Conservation (phyloP, 30 jellyfish, hydroid and myxozoan genomes). For the Euphysa ruthae region DNA sequence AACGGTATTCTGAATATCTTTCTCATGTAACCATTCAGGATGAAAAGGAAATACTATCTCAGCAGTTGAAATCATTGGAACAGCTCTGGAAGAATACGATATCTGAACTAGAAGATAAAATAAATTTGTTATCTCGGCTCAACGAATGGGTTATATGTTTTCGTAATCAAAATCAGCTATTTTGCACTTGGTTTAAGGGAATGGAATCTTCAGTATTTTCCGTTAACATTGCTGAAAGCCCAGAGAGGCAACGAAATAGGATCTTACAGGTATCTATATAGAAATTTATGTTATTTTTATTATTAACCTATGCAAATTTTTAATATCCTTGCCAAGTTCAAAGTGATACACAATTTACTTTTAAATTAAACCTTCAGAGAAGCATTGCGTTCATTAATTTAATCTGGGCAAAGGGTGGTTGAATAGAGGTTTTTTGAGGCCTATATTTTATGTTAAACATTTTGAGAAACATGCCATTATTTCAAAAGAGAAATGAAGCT, state of each 20-base stretch:
- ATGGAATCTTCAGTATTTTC: conserved; percentile 10
- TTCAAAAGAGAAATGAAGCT: too few relatives aligned
- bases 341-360: not conserved
- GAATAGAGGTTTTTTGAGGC: too few relatives aligned
- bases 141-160: not conserved
- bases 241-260: conserved; percentile 26
- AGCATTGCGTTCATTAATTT: too few relatives aligned
- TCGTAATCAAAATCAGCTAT: not conserved
- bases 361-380: not conserved
- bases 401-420: too few relatives aligned
- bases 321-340: too few relatives aligned
- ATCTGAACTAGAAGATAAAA: not conserved
- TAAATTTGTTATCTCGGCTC: not conserved
- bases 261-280: conserved; percentile 9
- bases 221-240: not conserved
- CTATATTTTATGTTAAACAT: too few relatives aligned
- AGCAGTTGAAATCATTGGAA: conserved; percentile 10
- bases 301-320: too few relatives aligned
- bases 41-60: conserved; percentile 3
- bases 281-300: not conserved
- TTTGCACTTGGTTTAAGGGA: conserved; percentile 18
- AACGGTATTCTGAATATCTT: not conserved
- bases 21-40: conserved; percentile 16
- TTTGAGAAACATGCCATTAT: too few relatives aligned
- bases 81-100: conserved; percentile 12